These are phyloP conservation scores for Gobiocypris rarus DNA, from an alignment of 2,113 vertebrate species.

Conservation along the genomic window DNA sequence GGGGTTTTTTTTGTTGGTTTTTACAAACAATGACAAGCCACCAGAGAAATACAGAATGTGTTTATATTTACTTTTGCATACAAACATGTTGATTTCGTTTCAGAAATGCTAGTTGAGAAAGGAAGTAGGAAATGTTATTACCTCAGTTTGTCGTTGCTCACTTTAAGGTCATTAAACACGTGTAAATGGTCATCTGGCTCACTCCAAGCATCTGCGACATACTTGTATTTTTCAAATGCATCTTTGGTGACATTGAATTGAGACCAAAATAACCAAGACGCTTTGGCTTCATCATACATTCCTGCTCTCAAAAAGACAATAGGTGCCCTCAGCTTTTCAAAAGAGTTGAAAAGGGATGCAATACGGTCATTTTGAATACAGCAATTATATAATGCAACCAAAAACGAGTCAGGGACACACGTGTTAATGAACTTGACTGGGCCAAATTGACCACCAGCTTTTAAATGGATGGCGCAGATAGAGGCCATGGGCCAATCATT, in stretches of 20 bases:
- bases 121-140: background rate
- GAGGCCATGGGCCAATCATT: background rate
- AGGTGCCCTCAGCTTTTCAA: background rate
- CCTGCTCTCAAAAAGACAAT: background rate
- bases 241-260: background rate
- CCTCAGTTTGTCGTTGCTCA: background rate
- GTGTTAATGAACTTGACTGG: background rate
- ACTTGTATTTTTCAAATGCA: background rate
- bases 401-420: constrained; percentile 11
- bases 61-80: too few relatives aligned
- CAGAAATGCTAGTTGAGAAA: background rate
- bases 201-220: background rate
- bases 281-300: constrained; percentile 6
- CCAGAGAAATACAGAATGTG: too few relatives aligned
- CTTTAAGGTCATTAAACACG: background rate
- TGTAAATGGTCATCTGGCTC: constrained; percentile 1
- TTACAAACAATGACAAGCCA: too few relatives aligned
- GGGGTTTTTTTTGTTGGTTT: too few relatives aligned
- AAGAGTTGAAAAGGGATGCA: background rate
- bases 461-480: background rate
- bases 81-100: background rate
- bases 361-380: background rate
- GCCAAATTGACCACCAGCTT: constrained; percentile 3
- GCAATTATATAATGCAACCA: background rate
- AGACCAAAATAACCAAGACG: background rate